Conservation (phyloP, 2,113 vertebrate genomes). For the Nycticorax nycticorax region DNA sequence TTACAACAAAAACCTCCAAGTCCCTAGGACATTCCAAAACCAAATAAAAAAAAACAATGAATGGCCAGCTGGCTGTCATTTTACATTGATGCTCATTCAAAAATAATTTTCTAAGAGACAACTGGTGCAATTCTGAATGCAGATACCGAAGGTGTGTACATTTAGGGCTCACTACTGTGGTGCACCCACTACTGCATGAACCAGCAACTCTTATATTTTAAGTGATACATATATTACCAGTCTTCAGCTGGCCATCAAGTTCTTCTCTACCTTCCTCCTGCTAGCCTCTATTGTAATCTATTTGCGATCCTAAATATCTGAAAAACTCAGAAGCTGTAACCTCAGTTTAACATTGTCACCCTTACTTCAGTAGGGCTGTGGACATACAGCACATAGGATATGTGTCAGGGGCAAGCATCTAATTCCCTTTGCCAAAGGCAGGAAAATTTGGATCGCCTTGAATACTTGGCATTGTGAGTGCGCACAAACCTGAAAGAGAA, state of each 20-base stretch:
- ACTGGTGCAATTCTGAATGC: background rate
- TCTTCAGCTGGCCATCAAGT: background rate
- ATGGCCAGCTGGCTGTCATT: background rate
- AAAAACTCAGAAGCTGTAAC: background rate
- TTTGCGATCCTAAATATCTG: background rate
- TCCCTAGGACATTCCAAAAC: background rate
- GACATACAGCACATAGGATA: background rate
- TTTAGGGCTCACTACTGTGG: background rate
- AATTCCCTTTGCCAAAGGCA: constrained; percentile 13
- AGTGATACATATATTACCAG: background rate
- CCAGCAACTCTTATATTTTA: background rate
- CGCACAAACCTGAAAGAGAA: constrained; percentile 44
- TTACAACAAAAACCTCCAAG: background rate
- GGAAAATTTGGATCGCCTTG: background rate
- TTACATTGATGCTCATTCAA: background rate
- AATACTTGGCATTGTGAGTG: constrained; percentile 20
- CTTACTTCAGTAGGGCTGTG: background rate
- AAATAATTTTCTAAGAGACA: background rate
- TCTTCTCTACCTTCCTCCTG: background rate
- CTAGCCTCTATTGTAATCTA: background rate
- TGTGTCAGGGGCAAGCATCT: background rate
- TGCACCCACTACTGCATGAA: background rate
- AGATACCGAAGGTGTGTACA: background rate
- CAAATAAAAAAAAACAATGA: background rate
- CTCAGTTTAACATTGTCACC: background rate